Evolutionary conservation across 2,113 vertebrate species (phyloP), one percentile per base, ranked within the genome.

Genomic region (Urocolius indicus): DNA sequence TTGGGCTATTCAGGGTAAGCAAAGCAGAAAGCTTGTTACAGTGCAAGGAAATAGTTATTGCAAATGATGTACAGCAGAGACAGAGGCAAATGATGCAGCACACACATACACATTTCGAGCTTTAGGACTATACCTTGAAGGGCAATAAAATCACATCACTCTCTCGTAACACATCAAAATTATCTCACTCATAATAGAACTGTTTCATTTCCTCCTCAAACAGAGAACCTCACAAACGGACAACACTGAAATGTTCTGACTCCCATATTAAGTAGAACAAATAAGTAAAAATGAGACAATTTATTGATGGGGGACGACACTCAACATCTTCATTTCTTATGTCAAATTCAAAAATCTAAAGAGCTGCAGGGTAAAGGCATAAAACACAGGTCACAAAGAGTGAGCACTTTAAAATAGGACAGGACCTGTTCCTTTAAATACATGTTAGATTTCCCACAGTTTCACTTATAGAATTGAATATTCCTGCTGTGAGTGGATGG

Each of bases 1-100:
- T 95, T 99, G 98, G 97, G 98, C 99, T 99, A 97, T 87, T 61
- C 89, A 94, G 96, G 89, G 97, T 69, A 95, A 97, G 97, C 94
- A 98, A 90, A 97, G 98, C 87, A 97, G 95, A 97, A 87, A 95
- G 89, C 90, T 96, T 94, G 94, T 98, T 96, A 98, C 78, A 88
- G 49, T 17, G 86, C 62, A 89, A 93, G 88, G 87, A 96, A 94
- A 87, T 90, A 48, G 92, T 95, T 82, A 89, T 63, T 48, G 90
- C 94, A 95, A 97, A 93, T 69, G 90, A 95, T 45, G 88, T 69
- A 92, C 51, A 55, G 94, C 76, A 73, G 85, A 89, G 57, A 90
- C 78, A 72, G 94, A 87, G 92, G 90, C 89, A 93, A 95, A 94
- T 75, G 92, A 89, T 46, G 89, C 65, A 69, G 69, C 71, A 19